Conservation (phyloP, 1,140 invertebrate genomes). For the Lasioglossum baleicum region DNA sequence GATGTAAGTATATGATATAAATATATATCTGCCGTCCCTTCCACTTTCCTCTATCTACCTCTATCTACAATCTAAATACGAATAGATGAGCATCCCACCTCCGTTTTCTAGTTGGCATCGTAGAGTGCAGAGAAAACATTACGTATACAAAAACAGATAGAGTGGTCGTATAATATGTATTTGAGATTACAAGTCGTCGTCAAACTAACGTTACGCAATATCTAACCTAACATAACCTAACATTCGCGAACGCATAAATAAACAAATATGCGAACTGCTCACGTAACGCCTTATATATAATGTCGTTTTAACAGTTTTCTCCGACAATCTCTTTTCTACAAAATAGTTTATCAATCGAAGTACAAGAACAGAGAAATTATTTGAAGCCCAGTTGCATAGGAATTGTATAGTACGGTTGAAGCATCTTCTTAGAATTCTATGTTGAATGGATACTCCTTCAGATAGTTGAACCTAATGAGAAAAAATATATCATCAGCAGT, state of each 20-base stretch:
- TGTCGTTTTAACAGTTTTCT: neutral
- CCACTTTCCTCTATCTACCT: no score
- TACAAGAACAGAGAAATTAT: no score
- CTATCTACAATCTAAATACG: no score
- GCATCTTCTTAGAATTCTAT: conserved; percentile 75
- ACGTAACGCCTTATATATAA: neutral
- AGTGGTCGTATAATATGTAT: neutral
- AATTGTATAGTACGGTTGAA: no score
- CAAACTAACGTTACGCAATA: neutral
- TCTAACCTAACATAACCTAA: no score
- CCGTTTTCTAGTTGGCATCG: neutral
- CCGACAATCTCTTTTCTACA: neutral
- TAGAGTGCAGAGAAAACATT: neutral
- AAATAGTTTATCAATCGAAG: conserved; percentile 6
- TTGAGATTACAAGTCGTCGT: neutral
- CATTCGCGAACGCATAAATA: neutral
- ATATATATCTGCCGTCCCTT: no score
- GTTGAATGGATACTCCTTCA: conserved; percentile 84
- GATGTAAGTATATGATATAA: no score
- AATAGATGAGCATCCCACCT: neutral
- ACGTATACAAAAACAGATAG: neutral
- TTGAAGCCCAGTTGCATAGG: no score
- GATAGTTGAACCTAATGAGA: conserved; percentile 72
- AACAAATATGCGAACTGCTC: no score
- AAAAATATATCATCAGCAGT: neutral